These are phyloP conservation scores for Epinephelus awoara DNA, from an alignment of 2,797 vertebrate species.

Conservation along the genomic window DNA sequence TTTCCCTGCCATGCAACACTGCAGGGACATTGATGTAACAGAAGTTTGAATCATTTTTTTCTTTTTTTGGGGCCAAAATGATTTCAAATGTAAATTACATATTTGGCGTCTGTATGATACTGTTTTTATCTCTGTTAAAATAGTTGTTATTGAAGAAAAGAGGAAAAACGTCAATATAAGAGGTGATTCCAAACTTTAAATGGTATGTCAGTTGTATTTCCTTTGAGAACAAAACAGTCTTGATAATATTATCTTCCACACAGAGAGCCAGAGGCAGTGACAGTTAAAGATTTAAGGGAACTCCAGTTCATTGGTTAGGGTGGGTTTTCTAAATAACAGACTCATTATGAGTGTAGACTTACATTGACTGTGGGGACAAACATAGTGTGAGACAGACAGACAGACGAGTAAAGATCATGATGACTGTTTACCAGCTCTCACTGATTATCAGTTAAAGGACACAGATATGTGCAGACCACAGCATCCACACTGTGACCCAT, in stretches of 20 bases:
- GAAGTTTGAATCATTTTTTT: too few relatives aligned
- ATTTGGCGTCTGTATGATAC: too few relatives aligned
- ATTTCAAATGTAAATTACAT: too few relatives aligned
- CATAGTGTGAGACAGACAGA: not conserved
- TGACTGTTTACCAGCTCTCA: constrained; percentile 17
- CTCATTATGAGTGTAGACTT: too few relatives aligned
- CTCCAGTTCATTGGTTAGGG: not conserved
- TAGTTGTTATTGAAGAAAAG: too few relatives aligned
- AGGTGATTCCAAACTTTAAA: too few relatives aligned
- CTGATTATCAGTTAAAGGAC: constrained; percentile 10
- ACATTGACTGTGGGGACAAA: not conserved
- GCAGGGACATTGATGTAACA: too few relatives aligned
- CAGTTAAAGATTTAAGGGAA: not conserved
- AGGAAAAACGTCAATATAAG: too few relatives aligned
- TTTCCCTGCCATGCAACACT: too few relatives aligned
- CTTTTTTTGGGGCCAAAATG: too few relatives aligned
- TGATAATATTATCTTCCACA: not conserved
- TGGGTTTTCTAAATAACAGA: not conserved
- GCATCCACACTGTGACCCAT: not conserved
- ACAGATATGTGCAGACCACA: not conserved
- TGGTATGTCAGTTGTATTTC: not conserved
- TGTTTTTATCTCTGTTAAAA: too few relatives aligned
- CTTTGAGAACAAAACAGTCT: not conserved
- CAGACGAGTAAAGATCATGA: not conserved
- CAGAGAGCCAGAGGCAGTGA: not conserved